These are phyloP conservation scores for Pachypeltis micranthus DNA, from an alignment of 1,140 invertebrate species.

Conservation along the genomic window DNA sequence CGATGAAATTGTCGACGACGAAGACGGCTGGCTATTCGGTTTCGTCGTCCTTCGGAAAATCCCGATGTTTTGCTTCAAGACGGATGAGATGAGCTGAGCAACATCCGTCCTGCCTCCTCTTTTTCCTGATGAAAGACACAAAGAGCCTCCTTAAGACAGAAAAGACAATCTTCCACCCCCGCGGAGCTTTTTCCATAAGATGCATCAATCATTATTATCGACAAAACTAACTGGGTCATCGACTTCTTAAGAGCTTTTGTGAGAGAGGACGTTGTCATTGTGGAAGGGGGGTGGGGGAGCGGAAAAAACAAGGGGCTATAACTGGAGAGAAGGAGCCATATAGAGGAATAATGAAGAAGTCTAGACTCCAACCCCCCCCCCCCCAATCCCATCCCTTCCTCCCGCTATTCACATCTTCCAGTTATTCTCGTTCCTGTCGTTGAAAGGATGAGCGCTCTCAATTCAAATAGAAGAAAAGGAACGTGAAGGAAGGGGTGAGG, in stretches of 20 bases:
- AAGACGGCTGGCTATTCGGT: too few relatives aligned
- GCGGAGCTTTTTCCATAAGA: neutral
- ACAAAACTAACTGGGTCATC: conserved; percentile 8
- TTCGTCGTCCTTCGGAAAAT: too few relatives aligned
- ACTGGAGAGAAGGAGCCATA: neutral
- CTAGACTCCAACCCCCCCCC: too few relatives aligned
- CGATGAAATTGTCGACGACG: too few relatives aligned
- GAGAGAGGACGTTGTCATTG: too few relatives aligned
- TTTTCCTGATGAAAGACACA: neutral
- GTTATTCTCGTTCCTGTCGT: too few relatives aligned
- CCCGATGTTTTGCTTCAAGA: neutral
- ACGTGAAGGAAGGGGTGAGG: too few relatives aligned
- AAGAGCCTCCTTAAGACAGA: too few relatives aligned
- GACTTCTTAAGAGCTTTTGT: conserved; percentile 2
- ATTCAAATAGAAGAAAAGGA: too few relatives aligned
- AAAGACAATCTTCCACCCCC: neutral
- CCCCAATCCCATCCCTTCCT: too few relatives aligned
- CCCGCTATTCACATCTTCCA: too few relatives aligned
- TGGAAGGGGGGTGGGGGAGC: neutral
- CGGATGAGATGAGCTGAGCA: neutral
- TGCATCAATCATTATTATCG: conserved; percentile 9
- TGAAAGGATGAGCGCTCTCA: too few relatives aligned
- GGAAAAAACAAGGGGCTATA: conserved; percentile 5
- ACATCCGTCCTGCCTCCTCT: neutral
- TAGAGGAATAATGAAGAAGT: conserved; percentile 5